phyloP scores from a whole-genome alignment of 1,140 invertebrate species.

The Brachionus koreanus region DNA sequence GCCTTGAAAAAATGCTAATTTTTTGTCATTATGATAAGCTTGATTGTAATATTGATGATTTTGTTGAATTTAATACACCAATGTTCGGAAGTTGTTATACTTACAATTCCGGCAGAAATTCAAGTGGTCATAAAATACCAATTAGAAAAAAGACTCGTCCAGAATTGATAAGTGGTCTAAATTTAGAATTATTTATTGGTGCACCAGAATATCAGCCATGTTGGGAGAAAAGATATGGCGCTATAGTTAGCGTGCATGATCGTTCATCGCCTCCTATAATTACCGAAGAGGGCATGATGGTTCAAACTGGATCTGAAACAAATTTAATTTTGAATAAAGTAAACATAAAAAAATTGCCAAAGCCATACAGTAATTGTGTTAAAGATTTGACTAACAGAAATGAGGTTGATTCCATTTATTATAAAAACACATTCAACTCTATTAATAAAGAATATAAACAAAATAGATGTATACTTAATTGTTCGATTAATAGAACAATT shows the following conservation, averaged over 20 bases:
- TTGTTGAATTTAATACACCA: not conserved
- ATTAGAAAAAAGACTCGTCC: not conserved
- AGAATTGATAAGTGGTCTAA: too few species aligned
- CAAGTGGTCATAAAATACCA: not conserved
- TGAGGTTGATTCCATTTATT: not conserved
- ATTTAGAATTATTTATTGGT: too few species aligned
- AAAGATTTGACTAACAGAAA: not conserved
- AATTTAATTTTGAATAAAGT: too few species aligned
- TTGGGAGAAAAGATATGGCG: too few species aligned
- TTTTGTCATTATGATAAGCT: not conserved
- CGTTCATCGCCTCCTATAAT: not conserved
- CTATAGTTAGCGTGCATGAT: not conserved
- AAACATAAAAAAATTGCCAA: too few species aligned
- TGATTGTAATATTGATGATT: not conserved
- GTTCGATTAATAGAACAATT: not conserved
- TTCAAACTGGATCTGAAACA: not conserved
- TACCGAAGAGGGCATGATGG: not conserved
- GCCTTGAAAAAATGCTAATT: not conserved
- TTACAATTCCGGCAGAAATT: not conserved
- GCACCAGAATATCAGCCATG: too few species aligned
- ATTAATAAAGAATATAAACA: not conserved
- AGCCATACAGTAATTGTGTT: not conserved
- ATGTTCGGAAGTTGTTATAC: not conserved
- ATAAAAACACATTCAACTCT: not conserved
- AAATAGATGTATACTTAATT: not conserved